Evolutionary conservation across 2,113 vertebrate genomes (phyloP), one percentile per base, ranked within the genome.

Genomic region (Brachirus orientalis): DNA sequence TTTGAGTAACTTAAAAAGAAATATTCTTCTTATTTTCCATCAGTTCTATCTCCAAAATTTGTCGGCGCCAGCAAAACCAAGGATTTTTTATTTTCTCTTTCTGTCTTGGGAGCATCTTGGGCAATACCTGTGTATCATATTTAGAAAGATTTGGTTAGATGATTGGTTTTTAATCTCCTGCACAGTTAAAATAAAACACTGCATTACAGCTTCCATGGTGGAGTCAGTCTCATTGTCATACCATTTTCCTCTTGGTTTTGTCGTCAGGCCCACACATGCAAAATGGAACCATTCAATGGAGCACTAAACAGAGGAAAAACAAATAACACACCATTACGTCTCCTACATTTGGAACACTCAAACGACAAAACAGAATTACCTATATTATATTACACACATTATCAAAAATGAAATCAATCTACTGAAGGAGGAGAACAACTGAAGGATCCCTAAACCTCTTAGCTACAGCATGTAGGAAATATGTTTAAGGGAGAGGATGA

Each of bases 211-310:
- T 14, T 18, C 16, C n/a, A 28, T 44, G 53, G 40, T 6, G 22
- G 10, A 40, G 11, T 51, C 1, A 22, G 7, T 16, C 11, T 37
- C 0, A 22, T 7, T 71, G 51, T 62, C 94, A 95, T 86, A 99
- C 98, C 98, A 99, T 95, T 99, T 98, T 70, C 98, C 98, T 87
- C 97, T 95, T 58, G 98, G 98, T 86, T 99, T 99, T 85, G 97
- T 99, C 14, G 95, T 96, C 83, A 99, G 92, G 65, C 96, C 96
- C 79, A 99, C 97, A 68, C 98, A 99, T 67, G 98, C 95, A 84
- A 99, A 99, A 91, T 99, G 98, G 92, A 99, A 99, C 98, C 98
- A 99, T 85, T 99, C 98, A 22, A 99, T 99, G 84, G 98, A 98
- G 88, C 98, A 99, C 98, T 99, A 55, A 62, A 40, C 40, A 43